phyloP scores from a whole-genome alignment of 2,888 invertebrate genomes.

The Drosophila suboccidentalis region DNA sequence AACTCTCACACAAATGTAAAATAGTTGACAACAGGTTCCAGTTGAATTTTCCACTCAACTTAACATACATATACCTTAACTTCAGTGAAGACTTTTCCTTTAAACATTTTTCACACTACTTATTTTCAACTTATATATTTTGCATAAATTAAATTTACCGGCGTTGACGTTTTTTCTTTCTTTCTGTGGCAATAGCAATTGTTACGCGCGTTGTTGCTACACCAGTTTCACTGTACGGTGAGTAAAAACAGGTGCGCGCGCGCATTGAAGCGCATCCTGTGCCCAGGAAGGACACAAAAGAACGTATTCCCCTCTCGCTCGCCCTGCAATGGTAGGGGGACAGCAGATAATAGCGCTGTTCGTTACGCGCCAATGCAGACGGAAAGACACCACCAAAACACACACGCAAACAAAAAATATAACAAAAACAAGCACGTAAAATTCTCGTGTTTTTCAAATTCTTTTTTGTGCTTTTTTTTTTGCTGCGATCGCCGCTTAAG shows the following conservation, averaged over 20 bases:
- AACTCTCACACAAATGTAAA: conserved; percentile 62
- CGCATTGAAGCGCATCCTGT: conserved; percentile 76
- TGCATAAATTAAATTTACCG: conserved; percentile 74
- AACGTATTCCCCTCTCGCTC: conserved; percentile 5
- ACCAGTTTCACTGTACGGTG: neutral
- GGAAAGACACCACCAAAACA: conserved; percentile 59
- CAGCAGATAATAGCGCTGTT: conserved; percentile 24
- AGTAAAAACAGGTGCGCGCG: conserved; percentile 67
- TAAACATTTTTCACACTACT: neutral
- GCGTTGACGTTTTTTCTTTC: conserved; percentile 17
- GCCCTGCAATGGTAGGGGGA: neutral
- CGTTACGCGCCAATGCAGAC: conserved; percentile 72
- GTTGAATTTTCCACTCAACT: conserved; percentile 52
- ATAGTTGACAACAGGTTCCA: conserved; percentile 49
- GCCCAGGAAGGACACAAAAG: conserved; percentile 45
- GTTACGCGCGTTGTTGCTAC: conserved; percentile 44
- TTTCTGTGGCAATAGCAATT: no score
- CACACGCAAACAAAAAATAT: conserved; percentile 40
- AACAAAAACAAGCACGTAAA: conserved; percentile 43
- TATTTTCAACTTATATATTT: conserved; percentile 28
- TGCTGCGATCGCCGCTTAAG: conserved; percentile 39
- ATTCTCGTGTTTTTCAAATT: conserved; percentile 33
- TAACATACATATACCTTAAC: conserved; percentile 33
- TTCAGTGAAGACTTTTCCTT: conserved; percentile 5
- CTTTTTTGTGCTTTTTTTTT: neutral